These are phyloP conservation scores for Ryuthela nishihirai DNA, from an alignment of 2,888 invertebrate species.

Conservation along the genomic window DNA sequence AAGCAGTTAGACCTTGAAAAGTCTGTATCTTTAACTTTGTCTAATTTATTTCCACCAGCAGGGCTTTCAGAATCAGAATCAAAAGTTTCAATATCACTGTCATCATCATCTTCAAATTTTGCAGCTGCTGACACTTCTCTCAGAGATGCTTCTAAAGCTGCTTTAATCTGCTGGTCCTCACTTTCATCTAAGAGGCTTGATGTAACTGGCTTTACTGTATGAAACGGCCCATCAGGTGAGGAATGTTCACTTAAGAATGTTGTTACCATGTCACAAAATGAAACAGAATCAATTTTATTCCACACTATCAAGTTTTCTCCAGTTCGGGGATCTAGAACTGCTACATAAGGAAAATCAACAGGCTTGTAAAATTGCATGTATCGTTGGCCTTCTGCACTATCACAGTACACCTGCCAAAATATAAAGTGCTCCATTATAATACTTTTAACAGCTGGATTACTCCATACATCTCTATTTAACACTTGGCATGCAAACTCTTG, in stretches of 20 bases:
- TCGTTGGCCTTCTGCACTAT: constrained; percentile 60
- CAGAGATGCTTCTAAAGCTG: constrained; percentile 54
- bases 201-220: constrained; percentile 40
- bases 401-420: constrained; percentile 64
- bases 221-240: constrained; percentile 45
- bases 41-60: constrained; percentile 13
- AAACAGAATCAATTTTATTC: constrained; percentile 50
- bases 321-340: constrained; percentile 61
- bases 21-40: constrained; percentile 4
- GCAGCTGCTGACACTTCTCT: constrained; percentile 38
- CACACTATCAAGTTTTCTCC: constrained; percentile 57
- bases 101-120: constrained; percentile 44
- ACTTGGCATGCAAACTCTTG: constrained; percentile 66
- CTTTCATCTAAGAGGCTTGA: constrained; percentile 42
- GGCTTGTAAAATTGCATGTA: constrained; percentile 65
- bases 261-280: constrained; percentile 51
- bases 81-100: constrained; percentile 51
- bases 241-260: constrained; percentile 51
- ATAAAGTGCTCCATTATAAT: constrained; percentile 63
- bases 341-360: constrained; percentile 60
- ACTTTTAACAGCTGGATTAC: constrained; percentile 59
- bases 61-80: constrained; percentile 49
- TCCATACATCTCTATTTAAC: constrained; percentile 68
- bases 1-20: constrained; percentile 21
- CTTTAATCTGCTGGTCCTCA: constrained; percentile 54